Base-by-base conservation (phyloP, 2,888 invertebrate genomes). In the Rhabditoides inermis region DNA sequence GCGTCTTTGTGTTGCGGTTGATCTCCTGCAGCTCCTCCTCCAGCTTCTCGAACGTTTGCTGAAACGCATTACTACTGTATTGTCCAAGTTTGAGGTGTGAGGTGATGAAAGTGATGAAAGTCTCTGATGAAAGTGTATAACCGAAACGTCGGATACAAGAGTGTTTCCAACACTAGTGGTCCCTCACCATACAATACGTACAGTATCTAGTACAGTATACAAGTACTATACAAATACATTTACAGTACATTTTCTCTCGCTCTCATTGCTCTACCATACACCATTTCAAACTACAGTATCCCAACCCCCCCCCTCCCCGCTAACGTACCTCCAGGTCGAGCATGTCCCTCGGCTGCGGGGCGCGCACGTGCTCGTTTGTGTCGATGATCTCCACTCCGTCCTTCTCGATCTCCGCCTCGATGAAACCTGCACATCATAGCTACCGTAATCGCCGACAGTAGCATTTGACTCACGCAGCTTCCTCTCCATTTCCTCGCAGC, bases 401-500 rank as follows among this genome's bases (percentile, higher is more conserved):
- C 40, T 65, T 64, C 27, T 45, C 56, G 48, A 71, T 56, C 50
- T 68, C 72, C 0, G 63, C 64, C 32, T 65, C 61, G 52, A 72
- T 61, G 39, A 56, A 60, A 10, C 51, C 68, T 69, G 51, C 7
- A 56, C 55, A 22, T 1, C 36, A 27, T 10, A 37, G n/a, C 27
- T 5, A 20, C n/a, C 22, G 10, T 3, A n/a, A n/a, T 10, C 15
- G 6, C 7, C 4, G 18, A 44, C 2, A 26, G 22, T 22, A 10
- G 12, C 25, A 20, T n/a, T n/a, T n/a, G n/a, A 60, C 69, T 59
- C 41, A 71, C 71, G 54, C 12, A 70, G 53, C 41, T 72, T 68
- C 10, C 73, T 59, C 22, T 70, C 70, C 73, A 73, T 72, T 27
- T 69, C 70, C 36, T 73, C 73, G 53, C 71, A 73, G 45, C 72